Conservation (phyloP, 2,888 invertebrate species). For the Erynnis tages region DNA sequence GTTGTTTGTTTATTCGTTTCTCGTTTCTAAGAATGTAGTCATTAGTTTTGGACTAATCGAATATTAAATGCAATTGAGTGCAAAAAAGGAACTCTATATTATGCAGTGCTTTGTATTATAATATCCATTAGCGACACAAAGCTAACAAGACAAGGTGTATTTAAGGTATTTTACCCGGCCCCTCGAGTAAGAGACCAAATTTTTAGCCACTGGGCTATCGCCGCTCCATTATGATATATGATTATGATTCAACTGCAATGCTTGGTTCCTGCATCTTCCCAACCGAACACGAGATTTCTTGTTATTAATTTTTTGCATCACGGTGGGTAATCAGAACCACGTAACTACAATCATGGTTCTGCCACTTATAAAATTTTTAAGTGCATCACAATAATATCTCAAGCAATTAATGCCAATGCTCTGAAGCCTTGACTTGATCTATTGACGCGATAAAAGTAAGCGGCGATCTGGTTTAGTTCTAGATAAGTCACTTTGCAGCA, state of each 20-base stretch:
- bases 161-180: too few relatives aligned
- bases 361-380: too few relatives aligned
- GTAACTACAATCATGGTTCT: too few relatives aligned
- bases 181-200: too few relatives aligned
- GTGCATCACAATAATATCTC: conserved; percentile 20
- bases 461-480: conserved; percentile 27
- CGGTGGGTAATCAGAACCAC: too few relatives aligned
- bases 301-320: too few relatives aligned
- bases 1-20: not conserved
- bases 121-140: not conserved
- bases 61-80: not conserved
- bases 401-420: conserved; percentile 32
- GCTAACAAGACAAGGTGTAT: not conserved
- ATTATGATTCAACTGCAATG: too few relatives aligned
- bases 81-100: not conserved
- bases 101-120: not conserved
- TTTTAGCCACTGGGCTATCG: too few relatives aligned
- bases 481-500: conserved; percentile 10
- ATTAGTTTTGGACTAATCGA: not conserved
- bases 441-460: conserved; percentile 40
- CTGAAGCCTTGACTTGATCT: conserved; percentile 39
- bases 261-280: too few relatives aligned
- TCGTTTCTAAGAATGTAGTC: not conserved
- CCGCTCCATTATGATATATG: too few relatives aligned
- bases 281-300: too few relatives aligned